Evolutionary conservation across 2,113 vertebrate species (phyloP).

Genomic region (Pongo abelii): DNA sequence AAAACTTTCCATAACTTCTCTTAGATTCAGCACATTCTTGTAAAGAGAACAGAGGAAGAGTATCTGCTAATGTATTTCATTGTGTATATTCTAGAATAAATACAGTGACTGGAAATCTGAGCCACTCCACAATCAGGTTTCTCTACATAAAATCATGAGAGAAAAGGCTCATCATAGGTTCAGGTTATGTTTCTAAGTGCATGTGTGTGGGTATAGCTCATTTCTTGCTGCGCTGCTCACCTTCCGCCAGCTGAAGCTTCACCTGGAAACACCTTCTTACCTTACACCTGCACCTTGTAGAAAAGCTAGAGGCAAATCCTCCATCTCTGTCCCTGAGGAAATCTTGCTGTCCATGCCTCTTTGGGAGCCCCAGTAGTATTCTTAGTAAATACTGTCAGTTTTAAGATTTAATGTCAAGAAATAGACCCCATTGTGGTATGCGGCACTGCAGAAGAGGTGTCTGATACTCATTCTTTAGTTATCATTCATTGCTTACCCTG

Average conservation of each 20-base stretch:
- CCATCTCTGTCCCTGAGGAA: conserved; percentile 65
- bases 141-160: not conserved
- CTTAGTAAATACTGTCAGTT: conserved; percentile 72
- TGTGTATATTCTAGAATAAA: not conserved
- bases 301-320: conserved; percentile 68
- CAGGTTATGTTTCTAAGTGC: not conserved
- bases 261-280: not conserved
- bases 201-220: not conserved
- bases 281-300: not conserved
- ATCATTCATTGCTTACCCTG: not conserved
- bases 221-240: conserved; percentile 2
- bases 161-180: not conserved
- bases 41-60: not conserved
- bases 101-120: not conserved
- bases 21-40: not conserved
- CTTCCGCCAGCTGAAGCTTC: conserved; percentile 45
- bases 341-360: conserved; percentile 71
- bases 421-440: conserved; percentile 46
- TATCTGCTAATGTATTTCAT: not conserved
- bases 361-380: conserved; percentile 70
- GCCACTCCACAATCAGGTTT: not conserved
- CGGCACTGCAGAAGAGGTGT: not conserved
- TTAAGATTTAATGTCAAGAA: conserved; percentile 72
- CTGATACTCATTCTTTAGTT: not conserved
- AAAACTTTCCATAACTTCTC: not conserved